Evolutionary conservation across 2,797 vertebrate species (phyloP), one percentile per base, ranked within the genome.

Genomic region (Myotis vivesi): DNA sequence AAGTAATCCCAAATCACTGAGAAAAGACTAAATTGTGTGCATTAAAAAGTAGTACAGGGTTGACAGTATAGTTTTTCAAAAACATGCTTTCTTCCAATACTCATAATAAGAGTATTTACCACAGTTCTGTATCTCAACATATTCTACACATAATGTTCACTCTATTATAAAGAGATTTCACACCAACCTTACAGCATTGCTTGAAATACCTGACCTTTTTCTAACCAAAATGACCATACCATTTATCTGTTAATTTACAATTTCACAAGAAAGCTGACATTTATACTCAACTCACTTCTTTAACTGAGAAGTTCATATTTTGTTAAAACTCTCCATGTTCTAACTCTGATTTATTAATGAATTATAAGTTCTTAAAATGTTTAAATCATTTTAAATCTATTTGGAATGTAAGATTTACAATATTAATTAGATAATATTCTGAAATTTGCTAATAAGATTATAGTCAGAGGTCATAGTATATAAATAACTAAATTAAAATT

Each of bases 381-480:
- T 87, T 66, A 94, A 91, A 62, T 89, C 8, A 75, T 76, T 86
- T 57, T 71, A 95, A 87, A 57, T 19, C 41, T 80, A 94, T 38
- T 59, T 85, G 22, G 30, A 89, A 91, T 72, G 13, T 68, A 92
- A 91, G 90, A n/a, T 46, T 79, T 79, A 91, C 0, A 81, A 77
- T 20, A 71, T 68, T 76, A 89, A 59, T 62, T 87, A 69, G 68
- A 41, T 33, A 62, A 57, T 73, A 64, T 62, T 95, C 30, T 92
- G 41, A 89, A 80, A 30, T 64, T 71, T 96, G 28, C 28, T 41
- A 91, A 87, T 69, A 77, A 94, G 85, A 89, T 28, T 89, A 69
- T 49, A 8, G 41, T 46, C 8, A 89, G 30, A 79, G 8, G 17
- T 66, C n/a, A 77, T 73, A 68, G 12, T n/a, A 82, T 76, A 66